Conservation (phyloP, 2,797 vertebrate genomes). For the Pangasius krempfi region DNA sequence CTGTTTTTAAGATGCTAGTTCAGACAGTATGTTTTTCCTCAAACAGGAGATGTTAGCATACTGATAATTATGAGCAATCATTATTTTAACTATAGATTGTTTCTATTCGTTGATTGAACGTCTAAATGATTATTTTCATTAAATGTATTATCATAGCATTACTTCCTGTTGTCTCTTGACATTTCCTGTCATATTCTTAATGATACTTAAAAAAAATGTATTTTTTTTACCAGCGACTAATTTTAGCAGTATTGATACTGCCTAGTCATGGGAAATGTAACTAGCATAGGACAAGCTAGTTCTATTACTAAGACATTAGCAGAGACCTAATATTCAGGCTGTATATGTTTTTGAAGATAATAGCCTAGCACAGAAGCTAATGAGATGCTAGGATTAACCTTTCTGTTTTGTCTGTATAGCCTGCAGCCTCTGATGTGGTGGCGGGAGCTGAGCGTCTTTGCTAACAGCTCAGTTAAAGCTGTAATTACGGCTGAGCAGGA, state of each 20-base stretch:
- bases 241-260: neutral
- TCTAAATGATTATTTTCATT: no score
- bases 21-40: neutral
- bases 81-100: no score
- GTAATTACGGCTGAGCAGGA: conserved; percentile 5
- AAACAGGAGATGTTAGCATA: neutral
- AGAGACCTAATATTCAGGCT: neutral
- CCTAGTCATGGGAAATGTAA: neutral
- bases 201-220: neutral
- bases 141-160: neutral
- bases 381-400: neutral
- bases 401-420: conserved; percentile 11
- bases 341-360: neutral
- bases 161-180: neutral
- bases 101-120: no score
- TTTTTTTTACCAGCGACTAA: neutral
- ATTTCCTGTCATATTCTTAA: neutral
- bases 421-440: conserved; percentile 24
- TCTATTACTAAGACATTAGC: neutral
- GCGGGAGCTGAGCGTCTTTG: conserved; percentile 4
- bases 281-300: neutral
- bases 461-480: conserved; percentile 15
- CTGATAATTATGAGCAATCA: neutral
- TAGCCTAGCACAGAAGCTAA: neutral
- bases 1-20: neutral